A percentile compares a stretch with the other conserved stretches of the same genome.
phyloP scores from a whole-genome alignment of 1,140 invertebrate genomes.

The Agraylea sexmaculata region DNA sequence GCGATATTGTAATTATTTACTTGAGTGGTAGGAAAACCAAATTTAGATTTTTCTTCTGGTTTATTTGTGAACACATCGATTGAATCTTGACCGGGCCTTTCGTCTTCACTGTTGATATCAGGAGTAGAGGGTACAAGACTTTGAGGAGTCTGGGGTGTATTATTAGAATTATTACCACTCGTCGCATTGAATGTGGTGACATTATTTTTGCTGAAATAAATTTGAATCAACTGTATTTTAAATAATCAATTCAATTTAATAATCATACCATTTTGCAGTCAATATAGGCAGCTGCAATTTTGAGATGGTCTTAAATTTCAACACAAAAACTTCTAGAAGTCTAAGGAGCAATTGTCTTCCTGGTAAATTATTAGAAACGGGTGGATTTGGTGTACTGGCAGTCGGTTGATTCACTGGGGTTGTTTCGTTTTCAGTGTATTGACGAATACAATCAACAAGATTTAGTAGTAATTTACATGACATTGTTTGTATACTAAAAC shows the following conservation, averaged over 20 bases:
- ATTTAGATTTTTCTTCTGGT: conserved; percentile 51
- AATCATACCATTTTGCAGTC: conserved; percentile 62
- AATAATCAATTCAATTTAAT: neutral
- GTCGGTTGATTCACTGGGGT: conserved; percentile 30
- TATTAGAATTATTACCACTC: conserved; percentile 19
- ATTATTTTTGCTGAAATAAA: conserved; percentile 15
- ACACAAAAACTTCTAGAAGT: conserved; percentile 87
- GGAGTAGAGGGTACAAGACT: conserved; percentile 24
- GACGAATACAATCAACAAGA: conserved; percentile 84
- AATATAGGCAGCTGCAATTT: conserved; percentile 84
- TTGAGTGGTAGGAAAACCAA: conserved; percentile 58
- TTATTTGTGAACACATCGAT: conserved; percentile 27
- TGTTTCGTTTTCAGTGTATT: conserved; percentile 69
- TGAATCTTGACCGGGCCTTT: conserved; percentile 32
- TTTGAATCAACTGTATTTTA: conserved; percentile 2
- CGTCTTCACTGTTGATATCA: conserved; percentile 43
- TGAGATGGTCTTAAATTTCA: conserved; percentile 93
- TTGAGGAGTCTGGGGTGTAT: conserved; percentile 26
- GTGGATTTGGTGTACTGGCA: conserved; percentile 2
- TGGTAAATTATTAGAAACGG: conserved; percentile 32
- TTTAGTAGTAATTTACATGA: conserved; percentile 91
- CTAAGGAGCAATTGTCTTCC: conserved; percentile 78
- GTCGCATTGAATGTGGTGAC: conserved; percentile 17
- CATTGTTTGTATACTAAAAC: conserved; percentile 80
- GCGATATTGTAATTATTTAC: conserved; percentile 71